phyloP scores from a whole-genome alignment of 2,888 invertebrate species.

The Amiota communis region DNA sequence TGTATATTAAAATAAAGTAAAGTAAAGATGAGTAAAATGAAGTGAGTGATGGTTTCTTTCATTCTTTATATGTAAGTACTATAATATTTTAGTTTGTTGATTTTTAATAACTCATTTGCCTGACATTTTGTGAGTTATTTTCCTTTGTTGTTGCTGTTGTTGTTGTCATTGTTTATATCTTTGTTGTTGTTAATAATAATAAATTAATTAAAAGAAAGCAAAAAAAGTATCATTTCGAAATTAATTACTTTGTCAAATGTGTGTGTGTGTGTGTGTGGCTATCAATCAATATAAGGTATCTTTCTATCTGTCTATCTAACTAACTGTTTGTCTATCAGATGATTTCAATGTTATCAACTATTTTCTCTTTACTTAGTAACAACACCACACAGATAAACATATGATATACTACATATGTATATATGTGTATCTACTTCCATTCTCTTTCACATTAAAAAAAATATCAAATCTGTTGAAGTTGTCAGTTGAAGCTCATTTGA shows the following conservation, averaged over 20 bases:
- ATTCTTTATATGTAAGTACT: too few species aligned
- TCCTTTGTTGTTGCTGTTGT: conserved; percentile 36
- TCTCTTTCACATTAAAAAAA: too few species aligned
- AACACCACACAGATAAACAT: too few species aligned
- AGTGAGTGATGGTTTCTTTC: not conserved
- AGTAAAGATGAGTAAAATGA: conserved; percentile 5
- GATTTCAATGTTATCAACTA: too few species aligned
- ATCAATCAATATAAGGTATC: too few species aligned
- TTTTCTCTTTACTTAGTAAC: too few species aligned
- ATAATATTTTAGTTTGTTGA: conserved; percentile 38
- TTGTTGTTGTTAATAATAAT: conserved; percentile 4
- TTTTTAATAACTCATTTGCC: conserved; percentile 58
- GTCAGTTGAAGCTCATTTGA: too few species aligned
- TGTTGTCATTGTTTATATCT: not conserved
- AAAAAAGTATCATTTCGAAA: conserved; percentile 42
- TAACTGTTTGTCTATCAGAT: too few species aligned
- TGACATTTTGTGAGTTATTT: conserved; percentile 29
- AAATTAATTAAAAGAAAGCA: not conserved
- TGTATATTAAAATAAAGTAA: not conserved
- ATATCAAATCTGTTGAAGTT: too few species aligned
- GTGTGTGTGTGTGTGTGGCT: not conserved
- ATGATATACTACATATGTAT: too few species aligned
- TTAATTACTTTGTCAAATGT: conserved; percentile 58
- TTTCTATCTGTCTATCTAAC: too few species aligned
- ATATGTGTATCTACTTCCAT: too few species aligned